phyloP scores from a whole-genome alignment of 2,888 invertebrate genomes.

The Acronicta alni region DNA sequence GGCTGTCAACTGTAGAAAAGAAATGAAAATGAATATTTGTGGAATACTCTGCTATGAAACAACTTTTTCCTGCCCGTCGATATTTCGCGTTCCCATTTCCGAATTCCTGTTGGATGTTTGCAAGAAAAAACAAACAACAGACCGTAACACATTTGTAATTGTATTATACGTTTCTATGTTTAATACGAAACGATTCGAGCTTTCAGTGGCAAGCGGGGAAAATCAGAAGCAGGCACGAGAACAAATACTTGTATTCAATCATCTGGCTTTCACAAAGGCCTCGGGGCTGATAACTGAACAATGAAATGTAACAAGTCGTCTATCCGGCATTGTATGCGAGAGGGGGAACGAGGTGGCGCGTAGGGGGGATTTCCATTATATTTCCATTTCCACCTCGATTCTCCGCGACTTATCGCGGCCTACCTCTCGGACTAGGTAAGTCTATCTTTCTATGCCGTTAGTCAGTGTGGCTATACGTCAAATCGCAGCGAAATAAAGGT shows the following conservation, averaged over 20 bases:
- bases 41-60: not conserved
- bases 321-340: conserved; percentile 85
- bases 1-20: not conserved
- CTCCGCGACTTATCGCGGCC: conserved; percentile 86
- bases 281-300: conserved; percentile 88
- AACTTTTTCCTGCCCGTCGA: conserved; percentile 4
- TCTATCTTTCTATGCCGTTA: conserved; percentile 88
- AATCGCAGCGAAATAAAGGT: conserved; percentile 65
- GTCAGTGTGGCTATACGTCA: conserved; percentile 79
- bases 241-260: conserved; percentile 89
- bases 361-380: conserved; percentile 85
- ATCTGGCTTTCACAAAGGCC: conserved; percentile 87
- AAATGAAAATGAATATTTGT: too few species aligned
- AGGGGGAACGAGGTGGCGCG: conserved; percentile 59
- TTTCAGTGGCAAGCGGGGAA: conserved; percentile 82
- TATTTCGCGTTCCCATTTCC: conserved; percentile 15
- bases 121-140: conserved; percentile 60
- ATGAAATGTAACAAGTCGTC: conserved; percentile 90
- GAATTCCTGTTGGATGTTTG: conserved; percentile 22
- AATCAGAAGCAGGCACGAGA: conserved; percentile 86
- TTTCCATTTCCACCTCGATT: conserved; percentile 89
- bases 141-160: conserved; percentile 74
- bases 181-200: conserved; percentile 78
- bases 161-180: conserved; percentile 70
- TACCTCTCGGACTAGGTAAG: conserved; percentile 86